Evolutionary conservation across 2,113 vertebrate species (phyloP).

Genomic region (Australoheros scitulus): DNA sequence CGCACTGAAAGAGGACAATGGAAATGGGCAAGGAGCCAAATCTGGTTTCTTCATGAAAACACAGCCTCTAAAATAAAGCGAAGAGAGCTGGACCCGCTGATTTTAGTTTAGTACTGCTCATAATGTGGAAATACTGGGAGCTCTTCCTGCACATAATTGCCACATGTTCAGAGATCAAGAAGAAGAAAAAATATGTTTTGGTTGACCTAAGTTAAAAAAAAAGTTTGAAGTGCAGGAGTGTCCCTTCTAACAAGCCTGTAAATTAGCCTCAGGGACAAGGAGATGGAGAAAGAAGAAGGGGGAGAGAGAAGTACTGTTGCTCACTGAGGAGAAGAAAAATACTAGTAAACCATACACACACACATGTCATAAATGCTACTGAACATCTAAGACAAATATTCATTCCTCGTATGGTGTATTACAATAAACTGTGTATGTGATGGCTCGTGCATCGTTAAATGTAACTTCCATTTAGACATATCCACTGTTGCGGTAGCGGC

Average conservation of each 20-base stretch:
- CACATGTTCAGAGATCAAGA: conserved; percentile 69
- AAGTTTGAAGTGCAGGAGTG: conserved; percentile 50
- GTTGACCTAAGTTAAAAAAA: conserved; percentile 64
- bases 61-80: conserved; percentile 77
- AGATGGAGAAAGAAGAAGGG: conserved; percentile 1
- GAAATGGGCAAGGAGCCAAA: conserved; percentile 81
- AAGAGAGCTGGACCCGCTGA: conserved; percentile 80
- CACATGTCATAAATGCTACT: conserved; percentile 13
- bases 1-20: conserved; percentile 79
- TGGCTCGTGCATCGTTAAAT: not conserved
- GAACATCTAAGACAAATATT: conserved; percentile 21
- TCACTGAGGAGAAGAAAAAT: conserved; percentile 39
- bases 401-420: not conserved
- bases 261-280: conserved; percentile 60
- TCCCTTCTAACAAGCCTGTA: conserved; percentile 65
- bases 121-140: conserved; percentile 82
- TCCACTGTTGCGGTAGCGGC: not conserved
- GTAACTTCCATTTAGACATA: not conserved
- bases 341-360: not conserved
- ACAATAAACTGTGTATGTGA: not conserved
- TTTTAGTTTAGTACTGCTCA: conserved; percentile 85
- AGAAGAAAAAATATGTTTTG: conserved; percentile 45
- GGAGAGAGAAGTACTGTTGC: conserved; percentile 12
- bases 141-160: conserved; percentile 83
- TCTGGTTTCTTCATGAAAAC: conserved; percentile 62